phyloP scores from a whole-genome alignment of 2,797 vertebrate genomes.

The Channa striata region DNA sequence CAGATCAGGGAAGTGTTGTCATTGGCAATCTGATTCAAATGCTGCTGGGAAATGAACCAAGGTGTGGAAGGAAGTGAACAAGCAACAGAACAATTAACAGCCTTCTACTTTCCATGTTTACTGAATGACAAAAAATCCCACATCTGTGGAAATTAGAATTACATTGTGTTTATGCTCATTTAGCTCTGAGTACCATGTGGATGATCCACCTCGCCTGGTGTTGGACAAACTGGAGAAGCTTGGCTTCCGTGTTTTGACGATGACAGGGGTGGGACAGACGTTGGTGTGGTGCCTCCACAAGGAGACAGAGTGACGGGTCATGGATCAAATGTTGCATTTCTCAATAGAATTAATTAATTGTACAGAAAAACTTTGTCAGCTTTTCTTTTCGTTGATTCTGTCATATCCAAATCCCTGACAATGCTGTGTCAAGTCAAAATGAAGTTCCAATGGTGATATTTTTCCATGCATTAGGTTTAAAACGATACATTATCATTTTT shows the following conservation, averaged over 20 bases:
- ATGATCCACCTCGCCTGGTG: slow-evolving; percentile 91
- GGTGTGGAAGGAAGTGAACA: slow-evolving; percentile 79
- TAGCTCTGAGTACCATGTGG: slow-evolving; percentile 94
- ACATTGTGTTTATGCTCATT: slow-evolving; percentile 68
- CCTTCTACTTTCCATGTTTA: slow-evolving; percentile 62
- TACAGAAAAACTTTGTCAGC: not conserved
- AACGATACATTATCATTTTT: slow-evolving; percentile 20
- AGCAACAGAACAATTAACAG: slow-evolving; percentile 72
- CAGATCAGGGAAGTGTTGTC: slow-evolving; percentile 76
- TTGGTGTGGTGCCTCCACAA: slow-evolving; percentile 98
- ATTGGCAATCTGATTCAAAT: slow-evolving; percentile 73
- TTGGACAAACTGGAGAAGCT: slow-evolving; percentile 94
- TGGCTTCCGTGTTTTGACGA: slow-evolving; percentile 91
- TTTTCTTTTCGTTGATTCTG: not conserved
- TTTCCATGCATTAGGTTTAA: slow-evolving; percentile 28
- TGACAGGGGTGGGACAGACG: slow-evolving; percentile 97
- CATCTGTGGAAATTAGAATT: slow-evolving; percentile 59
- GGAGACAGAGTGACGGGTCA: slow-evolving; percentile 67
- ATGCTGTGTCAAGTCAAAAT: not conserved
- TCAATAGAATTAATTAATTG: slow-evolving; percentile 2
- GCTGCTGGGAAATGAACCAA: slow-evolving; percentile 76
- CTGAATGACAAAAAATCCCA: slow-evolving; percentile 54
- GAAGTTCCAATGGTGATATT: slow-evolving; percentile 22
- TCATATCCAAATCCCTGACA: not conserved
- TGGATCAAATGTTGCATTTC: not conserved